Percentiles rank a stretch among this genome's conserved stretches.
These are phyloP conservation scores for Dinomys branickii DNA, from an alignment of 2,113 vertebrate genomes.

Conservation along the genomic window DNA sequence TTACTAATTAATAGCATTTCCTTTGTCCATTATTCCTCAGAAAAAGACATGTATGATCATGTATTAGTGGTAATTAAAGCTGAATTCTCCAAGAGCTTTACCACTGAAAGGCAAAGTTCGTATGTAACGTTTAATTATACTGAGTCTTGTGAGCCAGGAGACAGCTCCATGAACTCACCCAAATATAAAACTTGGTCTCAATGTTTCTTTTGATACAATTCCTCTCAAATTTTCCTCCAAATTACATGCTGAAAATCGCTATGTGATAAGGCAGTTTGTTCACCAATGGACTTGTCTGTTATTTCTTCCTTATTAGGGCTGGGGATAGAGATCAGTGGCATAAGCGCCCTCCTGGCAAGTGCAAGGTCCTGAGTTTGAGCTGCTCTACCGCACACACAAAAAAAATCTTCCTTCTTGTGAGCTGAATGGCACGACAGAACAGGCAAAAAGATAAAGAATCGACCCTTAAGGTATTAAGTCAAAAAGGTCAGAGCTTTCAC, in stretches of 20 bases:
- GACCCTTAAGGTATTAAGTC: background rate
- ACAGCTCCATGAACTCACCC: background rate
- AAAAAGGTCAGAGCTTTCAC: background rate
- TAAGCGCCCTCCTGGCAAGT: too few species aligned
- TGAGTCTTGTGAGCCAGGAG: background rate
- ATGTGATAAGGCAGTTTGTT: background rate
- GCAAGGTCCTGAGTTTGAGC: too few species aligned
- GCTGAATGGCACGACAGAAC: background rate
- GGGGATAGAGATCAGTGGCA: too few species aligned
- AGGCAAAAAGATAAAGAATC: background rate
- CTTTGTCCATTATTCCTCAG: background rate
- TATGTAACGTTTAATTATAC: background rate
- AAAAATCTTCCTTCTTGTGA: background rate
- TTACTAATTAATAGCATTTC: background rate
- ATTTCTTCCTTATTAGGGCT: background rate
- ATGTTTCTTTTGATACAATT: background rate
- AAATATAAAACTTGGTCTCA: background rate
- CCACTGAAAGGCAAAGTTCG: background rate
- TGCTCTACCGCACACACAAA: too few species aligned
- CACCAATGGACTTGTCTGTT: background rate
- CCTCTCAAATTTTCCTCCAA: background rate
- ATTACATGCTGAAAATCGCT: background rate
- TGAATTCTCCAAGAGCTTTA: background rate
- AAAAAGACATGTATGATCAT: background rate
- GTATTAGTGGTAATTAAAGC: background rate